Conservation (phyloP, 2,888 invertebrate genomes). For the Drosophila melanocephala region DNA sequence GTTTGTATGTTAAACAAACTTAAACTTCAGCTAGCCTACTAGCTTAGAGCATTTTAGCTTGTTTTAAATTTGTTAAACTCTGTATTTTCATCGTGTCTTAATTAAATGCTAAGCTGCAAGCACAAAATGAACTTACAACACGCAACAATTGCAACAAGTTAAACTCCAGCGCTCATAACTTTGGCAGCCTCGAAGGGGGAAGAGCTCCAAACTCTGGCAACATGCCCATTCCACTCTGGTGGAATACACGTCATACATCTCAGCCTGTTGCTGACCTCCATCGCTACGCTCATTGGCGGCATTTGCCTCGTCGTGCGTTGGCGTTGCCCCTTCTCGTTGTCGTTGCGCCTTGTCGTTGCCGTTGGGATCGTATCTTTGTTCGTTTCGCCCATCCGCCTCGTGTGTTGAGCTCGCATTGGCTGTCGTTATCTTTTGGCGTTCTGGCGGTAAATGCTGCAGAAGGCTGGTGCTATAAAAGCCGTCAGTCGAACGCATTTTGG, state of each 20-base stretch:
- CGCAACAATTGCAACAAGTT: constrained; percentile 28
- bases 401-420: constrained; percentile 63
- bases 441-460: constrained; percentile 40
- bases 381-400: constrained; percentile 44
- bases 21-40: not conserved
- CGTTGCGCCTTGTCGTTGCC: not conserved
- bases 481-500: constrained; percentile 69
- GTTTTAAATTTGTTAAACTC: not conserved
- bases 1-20: not conserved
- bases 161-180: constrained; percentile 2
- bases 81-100: not conserved
- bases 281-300: constrained; percentile 67
- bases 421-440: constrained; percentile 60
- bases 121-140: constrained; percentile 23
- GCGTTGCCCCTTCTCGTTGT: constrained; percentile 15
- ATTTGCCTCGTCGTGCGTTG: constrained; percentile 60
- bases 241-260: not conserved
- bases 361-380: constrained; percentile 40
- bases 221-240: not conserved
- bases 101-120: constrained; percentile 34
- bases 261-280: constrained; percentile 63
- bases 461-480: constrained; percentile 79
- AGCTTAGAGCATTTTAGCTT: not conserved
- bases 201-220: not conserved
- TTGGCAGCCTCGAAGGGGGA: not conserved